Percentiles rank a stretch among this genome's conserved stretches.
Conservation (phyloP, 2,113 vertebrate species). For the Lonchura striata region DNA sequence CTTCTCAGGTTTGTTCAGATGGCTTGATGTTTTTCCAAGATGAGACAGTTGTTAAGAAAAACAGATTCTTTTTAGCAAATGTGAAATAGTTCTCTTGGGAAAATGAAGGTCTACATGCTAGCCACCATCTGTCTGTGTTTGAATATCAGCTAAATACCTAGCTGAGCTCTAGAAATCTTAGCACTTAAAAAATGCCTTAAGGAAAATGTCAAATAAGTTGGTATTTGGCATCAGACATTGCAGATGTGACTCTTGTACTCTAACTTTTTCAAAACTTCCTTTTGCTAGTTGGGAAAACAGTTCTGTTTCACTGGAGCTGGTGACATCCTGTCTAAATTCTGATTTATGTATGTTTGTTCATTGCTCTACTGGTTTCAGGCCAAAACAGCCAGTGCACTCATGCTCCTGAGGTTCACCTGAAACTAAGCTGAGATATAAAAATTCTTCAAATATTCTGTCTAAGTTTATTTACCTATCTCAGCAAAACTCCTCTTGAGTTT, state of each 20-base stretch:
- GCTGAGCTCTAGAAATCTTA: not conserved
- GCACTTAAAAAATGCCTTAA: not conserved
- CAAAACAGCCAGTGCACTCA: not conserved
- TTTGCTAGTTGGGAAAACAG: not conserved
- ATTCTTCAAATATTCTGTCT: not conserved
- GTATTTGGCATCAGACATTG: not conserved
- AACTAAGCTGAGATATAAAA: not conserved
- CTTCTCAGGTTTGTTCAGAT: not conserved
- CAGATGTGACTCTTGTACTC: not conserved
- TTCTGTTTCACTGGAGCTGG: not conserved
- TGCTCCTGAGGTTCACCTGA: not conserved
- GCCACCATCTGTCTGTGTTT: not conserved
- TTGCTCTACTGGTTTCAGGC: not conserved
- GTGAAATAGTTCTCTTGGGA: not conserved
- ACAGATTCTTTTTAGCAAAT: not conserved
- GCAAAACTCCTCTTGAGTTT: not conserved
- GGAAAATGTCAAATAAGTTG: not conserved
- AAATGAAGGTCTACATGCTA: not conserved
- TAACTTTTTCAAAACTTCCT: not conserved
- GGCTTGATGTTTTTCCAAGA: not conserved
- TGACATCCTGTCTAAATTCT: not conserved
- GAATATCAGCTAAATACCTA: not conserved
- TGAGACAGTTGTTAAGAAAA: not conserved
- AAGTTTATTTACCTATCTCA: not conserved
- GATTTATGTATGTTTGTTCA: not conserved